A percentile compares a stretch with the other conserved stretches of the same genome.
These are phyloP conservation scores for Caligus rogercresseyi DNA, from an alignment of 1,140 invertebrate species.

Conservation along the genomic window DNA sequence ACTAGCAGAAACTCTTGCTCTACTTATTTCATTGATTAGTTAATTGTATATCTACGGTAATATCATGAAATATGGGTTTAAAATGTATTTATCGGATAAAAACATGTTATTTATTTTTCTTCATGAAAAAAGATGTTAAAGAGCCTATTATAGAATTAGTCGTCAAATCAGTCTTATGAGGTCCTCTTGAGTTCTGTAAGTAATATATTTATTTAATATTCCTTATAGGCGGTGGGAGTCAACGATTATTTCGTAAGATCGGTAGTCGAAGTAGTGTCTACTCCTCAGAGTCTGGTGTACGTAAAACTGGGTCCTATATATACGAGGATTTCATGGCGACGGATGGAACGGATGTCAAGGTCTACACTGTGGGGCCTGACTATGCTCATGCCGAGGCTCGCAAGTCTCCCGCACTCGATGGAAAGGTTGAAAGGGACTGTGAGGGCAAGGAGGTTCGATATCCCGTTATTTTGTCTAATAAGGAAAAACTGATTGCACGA, in stretches of 20 bases:
- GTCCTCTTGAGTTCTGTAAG: no score
- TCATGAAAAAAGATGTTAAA: no score
- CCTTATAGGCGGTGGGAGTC: constrained; percentile 53
- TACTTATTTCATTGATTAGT: no score
- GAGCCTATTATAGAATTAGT: no score
- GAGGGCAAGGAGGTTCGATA: constrained; percentile 94
- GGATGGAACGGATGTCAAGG: constrained; percentile 84
- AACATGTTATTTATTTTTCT: no score
- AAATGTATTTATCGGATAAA: background rate
- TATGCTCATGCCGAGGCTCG: constrained; percentile 98
- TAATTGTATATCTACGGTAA: no score
- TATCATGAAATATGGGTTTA: background rate
- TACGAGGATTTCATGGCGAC: constrained; percentile 99
- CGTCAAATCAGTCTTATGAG: no score
- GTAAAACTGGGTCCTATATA: constrained; percentile 94
- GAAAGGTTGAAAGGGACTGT: constrained; percentile 93
- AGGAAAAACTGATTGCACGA: constrained; percentile 95
- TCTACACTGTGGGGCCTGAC: constrained; percentile 87
- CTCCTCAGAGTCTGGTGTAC: constrained; percentile 81
- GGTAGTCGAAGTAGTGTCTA: constrained; percentile 95
- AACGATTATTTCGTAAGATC: constrained; percentile 73
- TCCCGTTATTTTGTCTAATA: constrained; percentile 90
- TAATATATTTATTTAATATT: background rate
- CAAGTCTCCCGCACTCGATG: constrained; percentile 92
- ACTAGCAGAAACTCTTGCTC: no score